Evolutionary conservation across 2,888 invertebrate genomes (phyloP), one percentile per base, ranked within the genome.

Genomic region (Xestia sexstrigata): DNA sequence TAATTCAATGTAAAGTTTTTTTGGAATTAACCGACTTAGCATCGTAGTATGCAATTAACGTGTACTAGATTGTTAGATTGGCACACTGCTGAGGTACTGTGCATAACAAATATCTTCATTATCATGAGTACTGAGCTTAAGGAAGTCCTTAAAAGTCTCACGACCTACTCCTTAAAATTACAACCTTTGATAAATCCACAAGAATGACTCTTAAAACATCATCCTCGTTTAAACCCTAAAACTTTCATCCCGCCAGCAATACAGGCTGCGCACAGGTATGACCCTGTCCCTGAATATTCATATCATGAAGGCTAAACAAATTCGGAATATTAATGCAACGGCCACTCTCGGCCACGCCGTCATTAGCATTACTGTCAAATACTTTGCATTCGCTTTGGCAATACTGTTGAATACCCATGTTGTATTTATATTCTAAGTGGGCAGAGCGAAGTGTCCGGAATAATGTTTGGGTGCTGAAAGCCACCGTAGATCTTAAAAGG

Each of bases 351-450:
- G 79, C 55, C 70, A 17, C 63, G 58, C 26, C 52, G 35, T 68
- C 81, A 85, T 85, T 85, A 84, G 76, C 85, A 85, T 85, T 69
- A 65, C 87, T 85, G 85, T 76, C 87, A 84, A 85, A 85, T 85
- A 81, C 65, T 85, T 87, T 85, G 87, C 85, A 87, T 85, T 81
- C 73, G 42, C 84, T 86, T 79, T 75, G 70, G 74, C 52, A 60
- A 85, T 78, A 63, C 82, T 69, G 81, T 74, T 77, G 85, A 80
- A 76, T 76, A 78, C 74, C 83, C 83, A 84, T 84, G 83, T 68
- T 45, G 47, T 83, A 74, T 83, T 81, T 76, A 83, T 83, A 74
- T 63, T 74, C n/a, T 78, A 52, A 55, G 70, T 70, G 49, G 65
- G 72, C 39, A 83, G 15, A 17, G 66, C 35, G 26, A 71, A 55